These are phyloP conservation scores for Sarcophaga rosellei DNA, from an alignment of 2,888 invertebrate genomes.

Conservation along the genomic window DNA sequence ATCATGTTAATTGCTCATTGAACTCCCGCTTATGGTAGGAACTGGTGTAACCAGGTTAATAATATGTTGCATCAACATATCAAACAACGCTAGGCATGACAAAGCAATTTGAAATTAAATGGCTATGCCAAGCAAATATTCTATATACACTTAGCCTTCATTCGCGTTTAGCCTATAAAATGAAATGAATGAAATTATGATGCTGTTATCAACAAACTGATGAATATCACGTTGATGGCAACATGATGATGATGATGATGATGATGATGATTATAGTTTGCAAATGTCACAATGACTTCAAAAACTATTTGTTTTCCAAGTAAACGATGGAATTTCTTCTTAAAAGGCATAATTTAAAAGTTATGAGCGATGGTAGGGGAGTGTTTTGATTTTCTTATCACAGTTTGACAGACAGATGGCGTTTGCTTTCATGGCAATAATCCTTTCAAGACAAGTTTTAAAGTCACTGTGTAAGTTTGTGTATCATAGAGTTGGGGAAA, in stretches of 20 bases:
- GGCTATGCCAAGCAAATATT: not conserved
- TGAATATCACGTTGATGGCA: not conserved
- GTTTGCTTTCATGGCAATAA: not conserved
- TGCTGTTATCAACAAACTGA: not conserved
- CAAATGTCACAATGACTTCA: not conserved
- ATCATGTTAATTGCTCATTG: conserved; percentile 56
- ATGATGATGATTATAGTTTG: too few species aligned
- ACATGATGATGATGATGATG: not conserved
- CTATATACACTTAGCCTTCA: not conserved
- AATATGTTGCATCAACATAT: conserved; percentile 52
- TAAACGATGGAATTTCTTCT: not conserved
- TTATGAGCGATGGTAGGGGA: not conserved
- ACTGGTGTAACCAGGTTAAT: conserved; percentile 45
- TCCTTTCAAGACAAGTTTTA: not conserved
- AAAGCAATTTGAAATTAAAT: not conserved
- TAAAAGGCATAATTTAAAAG: not conserved
- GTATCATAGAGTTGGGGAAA: conserved; percentile 21
- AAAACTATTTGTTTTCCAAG: not conserved
- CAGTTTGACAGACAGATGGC: conserved; percentile 2
- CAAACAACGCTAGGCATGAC: not conserved
- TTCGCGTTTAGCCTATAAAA: conserved; percentile 42
- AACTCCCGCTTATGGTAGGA: conserved; percentile 27
- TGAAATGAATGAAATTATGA: conserved; percentile 37
- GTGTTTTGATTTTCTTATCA: not conserved
- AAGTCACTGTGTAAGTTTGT: not conserved